These are phyloP conservation scores for Steinernema scapterisci DNA, from an alignment of 2,888 invertebrate species.

Conservation along the genomic window DNA sequence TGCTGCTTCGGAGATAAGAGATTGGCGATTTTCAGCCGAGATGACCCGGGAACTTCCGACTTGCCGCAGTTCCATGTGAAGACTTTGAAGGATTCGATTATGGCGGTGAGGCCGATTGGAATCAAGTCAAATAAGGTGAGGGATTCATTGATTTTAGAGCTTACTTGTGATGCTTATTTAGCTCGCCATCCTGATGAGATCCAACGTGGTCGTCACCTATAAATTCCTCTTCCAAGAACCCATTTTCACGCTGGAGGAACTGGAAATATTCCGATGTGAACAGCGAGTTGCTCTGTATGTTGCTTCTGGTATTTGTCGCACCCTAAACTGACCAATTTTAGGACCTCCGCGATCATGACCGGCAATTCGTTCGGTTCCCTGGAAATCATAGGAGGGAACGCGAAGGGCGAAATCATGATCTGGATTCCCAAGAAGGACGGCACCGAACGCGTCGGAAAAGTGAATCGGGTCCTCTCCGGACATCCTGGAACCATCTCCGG, in stretches of 20 bases:
- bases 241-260: not conserved
- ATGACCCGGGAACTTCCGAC: not conserved
- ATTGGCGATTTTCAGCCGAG: constrained; percentile 14
- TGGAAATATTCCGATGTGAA: not conserved
- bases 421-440: not conserved
- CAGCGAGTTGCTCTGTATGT: constrained; percentile 28
- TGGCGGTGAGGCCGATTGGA: constrained; percentile 8
- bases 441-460: not conserved
- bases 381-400: not conserved
- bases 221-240: not conserved
- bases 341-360: constrained; percentile 19
- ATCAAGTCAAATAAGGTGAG: constrained; percentile 4
- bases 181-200: not conserved
- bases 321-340: not conserved
- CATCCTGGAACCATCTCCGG: constrained; percentile 35
- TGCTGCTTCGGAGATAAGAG: constrained; percentile 35
- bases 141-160: too few species aligned
- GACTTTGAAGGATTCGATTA: not conserved
- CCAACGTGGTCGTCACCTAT: not conserved
- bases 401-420: constrained; percentile 15
- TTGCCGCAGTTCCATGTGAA: not conserved
- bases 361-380: not conserved
- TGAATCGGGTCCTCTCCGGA: not conserved
- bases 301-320: not conserved
- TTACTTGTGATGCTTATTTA: too few species aligned